phyloP scores from a whole-genome alignment of 2,113 vertebrate species.

The Indicator indicator region DNA sequence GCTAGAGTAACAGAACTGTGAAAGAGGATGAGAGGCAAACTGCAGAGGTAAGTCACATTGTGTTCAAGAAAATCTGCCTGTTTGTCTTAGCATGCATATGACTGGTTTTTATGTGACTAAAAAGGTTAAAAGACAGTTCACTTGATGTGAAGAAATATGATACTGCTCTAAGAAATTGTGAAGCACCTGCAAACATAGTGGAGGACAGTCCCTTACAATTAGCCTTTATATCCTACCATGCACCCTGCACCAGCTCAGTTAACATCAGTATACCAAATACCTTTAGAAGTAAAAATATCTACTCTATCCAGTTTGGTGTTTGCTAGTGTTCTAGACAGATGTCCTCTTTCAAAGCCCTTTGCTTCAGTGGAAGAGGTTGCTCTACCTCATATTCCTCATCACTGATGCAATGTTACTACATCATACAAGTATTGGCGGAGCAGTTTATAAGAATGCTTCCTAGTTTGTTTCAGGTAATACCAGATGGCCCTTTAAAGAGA shows the following conservation, averaged over 20 bases:
- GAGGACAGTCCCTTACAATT: not conserved
- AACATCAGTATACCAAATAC: not conserved
- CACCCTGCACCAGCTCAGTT: not conserved
- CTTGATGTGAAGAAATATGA: not conserved
- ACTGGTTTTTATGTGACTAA: not conserved
- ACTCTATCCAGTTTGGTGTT: not conserved
- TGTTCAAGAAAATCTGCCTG: not conserved
- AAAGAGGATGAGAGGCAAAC: slow-evolving; percentile 46
- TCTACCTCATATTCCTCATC: not conserved
- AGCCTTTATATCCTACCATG: not conserved
- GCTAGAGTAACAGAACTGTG: slow-evolving; percentile 44
- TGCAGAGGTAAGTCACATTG: slow-evolving; percentile 21
- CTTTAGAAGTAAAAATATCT: not conserved
- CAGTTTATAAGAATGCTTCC: not conserved
- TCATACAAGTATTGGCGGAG: not conserved
- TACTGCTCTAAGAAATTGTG: not conserved
- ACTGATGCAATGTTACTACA: not conserved
- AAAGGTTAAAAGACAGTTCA: not conserved
- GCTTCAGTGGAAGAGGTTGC: not conserved
- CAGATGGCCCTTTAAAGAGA: not conserved
- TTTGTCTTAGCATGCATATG: not conserved
- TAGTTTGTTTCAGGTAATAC: not conserved
- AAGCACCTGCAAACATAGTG: not conserved
- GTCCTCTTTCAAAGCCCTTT: not conserved
- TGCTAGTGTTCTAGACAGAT: not conserved